Conservation (phyloP, 2,888 invertebrate genomes). For the Eupeodes luniger region DNA sequence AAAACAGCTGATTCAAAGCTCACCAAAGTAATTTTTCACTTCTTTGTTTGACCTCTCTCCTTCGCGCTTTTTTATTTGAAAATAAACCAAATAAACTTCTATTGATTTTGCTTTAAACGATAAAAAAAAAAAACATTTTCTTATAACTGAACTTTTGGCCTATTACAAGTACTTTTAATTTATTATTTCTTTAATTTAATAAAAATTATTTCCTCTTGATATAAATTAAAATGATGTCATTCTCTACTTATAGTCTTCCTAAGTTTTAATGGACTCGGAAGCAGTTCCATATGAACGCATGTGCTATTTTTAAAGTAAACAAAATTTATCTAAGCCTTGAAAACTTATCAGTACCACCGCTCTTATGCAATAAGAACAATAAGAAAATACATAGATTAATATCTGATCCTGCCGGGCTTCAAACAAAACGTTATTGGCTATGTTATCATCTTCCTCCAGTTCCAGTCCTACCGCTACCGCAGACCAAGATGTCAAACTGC, state of each 20-base stretch:
- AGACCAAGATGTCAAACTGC: conserved; percentile 61
- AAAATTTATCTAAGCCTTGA: neutral
- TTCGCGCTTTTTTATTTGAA: neutral
- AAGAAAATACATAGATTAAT: neutral
- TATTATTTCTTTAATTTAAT: neutral
- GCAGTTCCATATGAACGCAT: neutral
- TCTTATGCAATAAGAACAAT: neutral
- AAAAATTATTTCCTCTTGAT: neutral
- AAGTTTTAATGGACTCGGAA: neutral
- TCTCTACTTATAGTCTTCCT: neutral
- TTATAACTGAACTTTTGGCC: neutral
- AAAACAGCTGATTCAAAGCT: neutral
- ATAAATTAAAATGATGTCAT: conserved; percentile 11
- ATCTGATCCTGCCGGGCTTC: neutral
- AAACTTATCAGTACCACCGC: neutral
- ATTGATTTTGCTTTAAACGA: neutral
- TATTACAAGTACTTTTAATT: neutral
- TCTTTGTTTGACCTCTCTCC: neutral
- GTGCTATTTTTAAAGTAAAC: conserved; percentile 13
- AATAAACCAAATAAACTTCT: neutral
- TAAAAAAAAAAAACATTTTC: neutral
- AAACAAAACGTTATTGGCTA: conserved; percentile 7
- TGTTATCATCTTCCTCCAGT: conserved; percentile 45
- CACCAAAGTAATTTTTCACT: neutral
- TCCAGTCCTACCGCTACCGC: conserved; percentile 9